A percentile compares a stretch with the other conserved stretches of the same genome.
phyloP scores from a whole-genome alignment of 2,113 vertebrate genomes.

The Noctilio leporinus region DNA sequence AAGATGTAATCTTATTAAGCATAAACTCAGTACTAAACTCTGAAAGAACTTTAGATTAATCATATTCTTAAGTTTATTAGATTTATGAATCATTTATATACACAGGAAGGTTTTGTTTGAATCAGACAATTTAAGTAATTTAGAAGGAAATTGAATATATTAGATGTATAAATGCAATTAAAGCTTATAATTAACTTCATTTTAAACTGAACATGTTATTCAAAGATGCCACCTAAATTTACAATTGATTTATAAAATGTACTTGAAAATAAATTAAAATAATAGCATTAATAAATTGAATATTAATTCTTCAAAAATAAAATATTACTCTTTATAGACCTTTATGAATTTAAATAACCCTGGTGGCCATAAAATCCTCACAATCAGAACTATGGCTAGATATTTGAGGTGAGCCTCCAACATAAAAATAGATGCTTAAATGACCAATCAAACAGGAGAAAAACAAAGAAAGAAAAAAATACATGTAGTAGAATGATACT shows the following conservation, averaged over 20 bases:
- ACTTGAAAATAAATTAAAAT: constrained; percentile 25
- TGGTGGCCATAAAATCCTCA: background rate
- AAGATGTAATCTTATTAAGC: constrained; percentile 36
- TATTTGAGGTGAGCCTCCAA: background rate
- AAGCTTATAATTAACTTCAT: constrained; percentile 40
- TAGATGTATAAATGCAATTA: constrained; percentile 41
- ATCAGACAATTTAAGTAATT: constrained; percentile 39
- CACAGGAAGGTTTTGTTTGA: constrained; percentile 39
- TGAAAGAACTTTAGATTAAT: constrained; percentile 29
- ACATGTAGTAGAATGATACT: background rate
- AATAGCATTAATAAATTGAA: background rate
- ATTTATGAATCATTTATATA: constrained; percentile 49
- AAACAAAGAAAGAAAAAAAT: background rate
- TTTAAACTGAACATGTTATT: constrained; percentile 15
- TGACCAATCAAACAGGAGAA: background rate
- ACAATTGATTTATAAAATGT: background rate
- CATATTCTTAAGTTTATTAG: constrained; percentile 50
- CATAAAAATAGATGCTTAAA: background rate
- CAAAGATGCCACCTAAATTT: constrained; percentile 7
- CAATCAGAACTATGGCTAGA: background rate
- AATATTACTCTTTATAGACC: background rate
- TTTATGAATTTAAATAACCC: background rate
- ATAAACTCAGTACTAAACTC: background rate
- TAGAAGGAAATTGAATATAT: constrained; percentile 52
- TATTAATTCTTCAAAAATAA: constrained; percentile 1